Conservation (phyloP, 2,113 vertebrate genomes). For the Mus pahari region DNA sequence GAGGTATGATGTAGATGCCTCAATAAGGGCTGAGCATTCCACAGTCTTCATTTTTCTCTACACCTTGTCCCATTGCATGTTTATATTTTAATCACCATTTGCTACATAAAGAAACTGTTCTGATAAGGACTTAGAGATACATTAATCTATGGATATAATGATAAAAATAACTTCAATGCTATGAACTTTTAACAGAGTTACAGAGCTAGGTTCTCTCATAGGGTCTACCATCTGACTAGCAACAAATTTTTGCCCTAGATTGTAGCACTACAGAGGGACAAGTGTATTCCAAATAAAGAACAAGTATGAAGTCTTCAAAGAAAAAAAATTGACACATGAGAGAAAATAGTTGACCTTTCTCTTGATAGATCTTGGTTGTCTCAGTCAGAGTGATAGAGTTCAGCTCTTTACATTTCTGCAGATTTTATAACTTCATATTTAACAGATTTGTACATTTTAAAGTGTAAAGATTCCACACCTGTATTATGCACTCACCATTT, state of each 20-base stretch:
- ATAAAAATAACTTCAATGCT: too few relatives aligned
- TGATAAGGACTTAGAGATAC: too few relatives aligned
- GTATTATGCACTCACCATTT: too few relatives aligned
- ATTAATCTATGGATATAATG: not conserved
- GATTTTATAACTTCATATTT: too few relatives aligned
- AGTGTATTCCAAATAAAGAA: not conserved
- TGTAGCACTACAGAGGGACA: too few relatives aligned
- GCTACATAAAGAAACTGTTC: not conserved
- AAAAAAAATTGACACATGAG: not conserved
- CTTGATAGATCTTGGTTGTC: too few relatives aligned
- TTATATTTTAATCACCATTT: not conserved
- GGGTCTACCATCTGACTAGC: too few relatives aligned
- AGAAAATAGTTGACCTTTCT: too few relatives aligned
- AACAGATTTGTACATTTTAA: too few relatives aligned
- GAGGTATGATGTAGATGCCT: not conserved
- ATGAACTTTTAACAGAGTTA: not conserved
- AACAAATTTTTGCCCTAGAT: not conserved
- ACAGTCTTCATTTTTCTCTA: not conserved
- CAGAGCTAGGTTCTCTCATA: not conserved
- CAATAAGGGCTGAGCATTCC: not conserved
- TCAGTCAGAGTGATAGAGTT: too few relatives aligned
- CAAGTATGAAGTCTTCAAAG: not conserved
- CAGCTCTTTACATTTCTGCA: too few relatives aligned
- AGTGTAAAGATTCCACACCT: too few relatives aligned
- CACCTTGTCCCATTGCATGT: not conserved